Base-by-base conservation (phyloP, 2,797 vertebrate genomes). In the Siniperca undulata region DNA sequence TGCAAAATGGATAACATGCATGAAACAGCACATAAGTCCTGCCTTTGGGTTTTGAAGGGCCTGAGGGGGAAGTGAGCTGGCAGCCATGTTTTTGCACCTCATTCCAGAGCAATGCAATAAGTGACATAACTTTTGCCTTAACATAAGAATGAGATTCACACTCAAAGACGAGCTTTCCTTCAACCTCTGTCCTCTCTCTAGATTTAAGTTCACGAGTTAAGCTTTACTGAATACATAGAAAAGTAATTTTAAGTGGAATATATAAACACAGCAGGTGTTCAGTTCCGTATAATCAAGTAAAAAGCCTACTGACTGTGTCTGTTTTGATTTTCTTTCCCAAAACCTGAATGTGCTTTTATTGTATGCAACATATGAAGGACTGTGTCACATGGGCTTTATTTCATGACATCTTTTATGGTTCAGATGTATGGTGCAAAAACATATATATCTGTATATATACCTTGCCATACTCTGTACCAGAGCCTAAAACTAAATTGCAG, bases 61-160 rank as follows among this genome's bases (percentile, higher is more conserved):
- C 90, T 74, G 74, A 75, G 77, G 70, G 81, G 72, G 42, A 16
- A 60, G 60, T 64, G 78, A 62, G 70, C 84, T 88, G 89, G 91
- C 91, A 88, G 86, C 81, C 84, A 89, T 91, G 91, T 91, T 89
- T 93, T 90, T 87, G 77, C 90, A 91, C 92, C 84, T 95, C 91
- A 90, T 95, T 94, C 90, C 90, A 89, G 70, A 91, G 80, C 87
- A 74, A 86, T 92, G 91, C 86, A 94, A 90, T 94, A 91, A 89
- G 91, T 90, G 86, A 91, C 80, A 88, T 83, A 73, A 88, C 77
- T 82, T 64, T 86, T 77, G 81, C 75, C 76, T 88, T 53, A 90
- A 89, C 65, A 17, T 71, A 64, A 82, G 74, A 80, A 86, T 78
- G 74, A 87, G 73, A 61, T 73, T 81, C 68, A 60, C 74, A 82